Conservation (phyloP, 2,888 invertebrate species). For the Sceliomorpha sp. region DNA sequence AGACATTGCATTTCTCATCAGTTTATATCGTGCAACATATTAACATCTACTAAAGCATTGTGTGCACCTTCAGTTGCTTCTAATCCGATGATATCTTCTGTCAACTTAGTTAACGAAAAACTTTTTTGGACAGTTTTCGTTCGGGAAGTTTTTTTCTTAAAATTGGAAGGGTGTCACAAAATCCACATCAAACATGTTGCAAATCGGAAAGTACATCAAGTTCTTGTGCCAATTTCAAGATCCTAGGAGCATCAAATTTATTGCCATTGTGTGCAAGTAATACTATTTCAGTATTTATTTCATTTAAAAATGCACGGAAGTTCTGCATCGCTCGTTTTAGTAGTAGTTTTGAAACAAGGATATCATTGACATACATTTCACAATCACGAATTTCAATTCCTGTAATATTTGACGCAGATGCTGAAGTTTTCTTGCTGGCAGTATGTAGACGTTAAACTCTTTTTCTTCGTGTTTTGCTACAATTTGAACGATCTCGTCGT, state of each 20-base stretch:
- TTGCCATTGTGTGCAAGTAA: conserved; percentile 14
- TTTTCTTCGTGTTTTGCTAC: neutral
- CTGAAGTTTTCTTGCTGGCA: neutral
- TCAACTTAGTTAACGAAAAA: neutral
- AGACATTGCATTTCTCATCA: neutral
- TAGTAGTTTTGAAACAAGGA: neutral
- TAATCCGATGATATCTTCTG: conserved; percentile 1
- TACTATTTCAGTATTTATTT: neutral
- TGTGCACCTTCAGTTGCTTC: conserved; percentile 6
- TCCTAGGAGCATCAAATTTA: conserved; percentile 11
- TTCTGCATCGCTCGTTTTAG: neutral
- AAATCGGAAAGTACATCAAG: neutral
- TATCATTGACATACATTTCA: neutral
- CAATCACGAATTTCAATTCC: neutral
- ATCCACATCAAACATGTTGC: neutral
- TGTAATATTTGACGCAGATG: neutral
- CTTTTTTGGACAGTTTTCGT: conserved; percentile 6
- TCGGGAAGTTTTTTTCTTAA: neutral
- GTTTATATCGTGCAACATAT: neutral
- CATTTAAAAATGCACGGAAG: conserved; percentile 3
- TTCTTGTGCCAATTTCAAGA: neutral
- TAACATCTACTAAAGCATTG: conserved; percentile 7
- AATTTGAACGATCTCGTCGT: conserved; percentile 20
- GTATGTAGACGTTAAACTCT: neutral
- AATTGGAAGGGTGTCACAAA: neutral